These are phyloP conservation scores for Limnephilus rhombicus DNA, from an alignment of 2,888 invertebrate genomes.

Conservation along the genomic window DNA sequence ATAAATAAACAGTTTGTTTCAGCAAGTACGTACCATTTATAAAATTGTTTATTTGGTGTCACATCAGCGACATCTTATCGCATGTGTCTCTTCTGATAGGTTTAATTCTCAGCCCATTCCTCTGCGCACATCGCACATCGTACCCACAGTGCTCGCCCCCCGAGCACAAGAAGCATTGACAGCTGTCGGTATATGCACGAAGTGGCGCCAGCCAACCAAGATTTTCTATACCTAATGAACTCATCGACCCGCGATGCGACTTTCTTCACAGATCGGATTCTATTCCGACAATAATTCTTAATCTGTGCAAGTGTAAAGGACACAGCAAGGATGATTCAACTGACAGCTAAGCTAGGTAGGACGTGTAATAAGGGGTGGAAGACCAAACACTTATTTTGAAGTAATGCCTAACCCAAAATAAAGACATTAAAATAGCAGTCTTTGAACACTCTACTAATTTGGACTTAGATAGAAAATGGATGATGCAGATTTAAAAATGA, in stretches of 20 bases:
- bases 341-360: not conserved
- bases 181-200: not conserved
- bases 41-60: not conserved
- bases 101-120: not conserved
- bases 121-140: not conserved
- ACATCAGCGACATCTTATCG: not conserved
- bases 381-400: no score
- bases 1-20: not conserved
- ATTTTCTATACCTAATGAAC: constrained; percentile 27
- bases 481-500: no score
- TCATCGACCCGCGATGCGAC: constrained; percentile 11
- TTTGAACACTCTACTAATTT: no score
- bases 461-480: no score
- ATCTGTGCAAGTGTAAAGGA: not conserved
- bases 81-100: not conserved
- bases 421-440: no score
- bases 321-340: not conserved
- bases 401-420: no score
- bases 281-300: constrained; percentile 22
- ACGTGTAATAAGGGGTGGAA: no score
- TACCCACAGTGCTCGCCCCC: not conserved
- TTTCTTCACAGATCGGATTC: constrained; percentile 26
- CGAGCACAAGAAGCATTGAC: not conserved
- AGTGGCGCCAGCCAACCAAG: not conserved
- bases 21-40: not conserved